phyloP scores from a whole-genome alignment of 2,113 vertebrate genomes.

The Lichenostomus cassidix region DNA sequence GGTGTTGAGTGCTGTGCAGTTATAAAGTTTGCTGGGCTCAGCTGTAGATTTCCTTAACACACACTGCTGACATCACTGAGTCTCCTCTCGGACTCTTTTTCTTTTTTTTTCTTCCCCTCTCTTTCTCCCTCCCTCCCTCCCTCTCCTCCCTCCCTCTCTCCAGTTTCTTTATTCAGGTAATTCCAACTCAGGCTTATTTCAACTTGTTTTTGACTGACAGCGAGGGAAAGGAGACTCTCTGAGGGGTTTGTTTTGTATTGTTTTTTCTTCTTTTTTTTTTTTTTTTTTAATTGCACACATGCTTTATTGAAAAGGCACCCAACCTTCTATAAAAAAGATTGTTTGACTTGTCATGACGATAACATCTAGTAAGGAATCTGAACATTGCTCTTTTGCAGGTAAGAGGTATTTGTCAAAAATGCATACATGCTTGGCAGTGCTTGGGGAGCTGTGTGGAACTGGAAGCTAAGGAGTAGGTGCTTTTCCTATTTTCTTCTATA shows the following conservation, averaged over 20 bases:
- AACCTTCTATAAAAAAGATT: constrained; percentile 20
- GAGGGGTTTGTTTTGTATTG: background rate
- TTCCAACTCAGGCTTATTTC: constrained; percentile 76
- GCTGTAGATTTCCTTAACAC: constrained; percentile 76
- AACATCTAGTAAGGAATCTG: constrained; percentile 61
- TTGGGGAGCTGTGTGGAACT: constrained; percentile 13
- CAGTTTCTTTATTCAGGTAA: constrained; percentile 77
- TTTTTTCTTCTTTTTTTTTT: background rate
- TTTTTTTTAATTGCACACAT: background rate
- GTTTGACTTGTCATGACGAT: constrained; percentile 55
- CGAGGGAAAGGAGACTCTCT: constrained; percentile 26
- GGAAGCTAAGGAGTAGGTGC: constrained; percentile 28
- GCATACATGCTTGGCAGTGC: constrained; percentile 4
- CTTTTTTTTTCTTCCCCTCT: background rate
- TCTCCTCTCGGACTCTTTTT: constrained; percentile 68
- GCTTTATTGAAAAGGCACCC: constrained; percentile 47
- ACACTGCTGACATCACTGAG: constrained; percentile 73
- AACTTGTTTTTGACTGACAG: constrained; percentile 80
- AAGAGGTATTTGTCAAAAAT: constrained; percentile 59
- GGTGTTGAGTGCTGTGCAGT: constrained; percentile 41
- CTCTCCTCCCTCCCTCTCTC: constrained; percentile 17
- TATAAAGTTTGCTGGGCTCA: constrained; percentile 63
- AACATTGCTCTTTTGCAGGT: constrained; percentile 70
- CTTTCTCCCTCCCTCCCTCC: constrained; percentile 25
- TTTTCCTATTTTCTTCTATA: background rate